Base-by-base conservation (phyloP, 2,113 vertebrate species). In the Sebastes fasciatus region DNA sequence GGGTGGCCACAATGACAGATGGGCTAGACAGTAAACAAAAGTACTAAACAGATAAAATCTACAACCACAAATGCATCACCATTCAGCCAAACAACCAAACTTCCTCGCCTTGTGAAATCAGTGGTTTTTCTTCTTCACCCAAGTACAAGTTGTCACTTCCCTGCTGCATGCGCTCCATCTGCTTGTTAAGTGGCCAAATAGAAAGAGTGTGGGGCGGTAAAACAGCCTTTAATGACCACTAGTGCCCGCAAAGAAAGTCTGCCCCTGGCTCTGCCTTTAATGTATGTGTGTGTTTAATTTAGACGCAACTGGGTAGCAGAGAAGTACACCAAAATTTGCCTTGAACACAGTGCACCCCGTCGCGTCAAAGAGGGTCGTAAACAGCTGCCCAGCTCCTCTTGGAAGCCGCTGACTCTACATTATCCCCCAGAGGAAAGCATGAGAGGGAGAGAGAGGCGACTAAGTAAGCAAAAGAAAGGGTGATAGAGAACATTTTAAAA, bases 221-320 rank as follows among this genome's bases (percentile, higher is more conserved):
- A 91, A 86, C 63, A 82, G 76, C 71, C 79, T 92, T 93, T 93
- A 94, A 93, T 87, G 86, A 90, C 83, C 81, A 54, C 60, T 67
- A 82, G 46, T 88, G 85, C 92, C 95, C 74, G 74, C 89, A 86
- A 91, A 93, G 93, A 94, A 92, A 93, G 87, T 86, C 88, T 89
- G 90, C 87, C 84, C 88, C 67, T 54, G 66, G 78, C 49, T 73
- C 55, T 78, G 77, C 82, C 73, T 94, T 92, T 94, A 94, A 93
- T 94, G 90, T 92, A 92, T 85, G 92, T 87, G 89, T 93, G 93
- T 88, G 92, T 94, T 91, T 89, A 92, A 94, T 94, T 94, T 88
- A 92, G 71, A 73, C 89, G 49, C 86, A 70, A 90, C 88, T 93
- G 91, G 91, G 74, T 82, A 89, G 86, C 88, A 85, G 77, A 82